Evolutionary conservation across 2,113 vertebrate species (phyloP).

Genomic region (Prietella phreatophila): DNA sequence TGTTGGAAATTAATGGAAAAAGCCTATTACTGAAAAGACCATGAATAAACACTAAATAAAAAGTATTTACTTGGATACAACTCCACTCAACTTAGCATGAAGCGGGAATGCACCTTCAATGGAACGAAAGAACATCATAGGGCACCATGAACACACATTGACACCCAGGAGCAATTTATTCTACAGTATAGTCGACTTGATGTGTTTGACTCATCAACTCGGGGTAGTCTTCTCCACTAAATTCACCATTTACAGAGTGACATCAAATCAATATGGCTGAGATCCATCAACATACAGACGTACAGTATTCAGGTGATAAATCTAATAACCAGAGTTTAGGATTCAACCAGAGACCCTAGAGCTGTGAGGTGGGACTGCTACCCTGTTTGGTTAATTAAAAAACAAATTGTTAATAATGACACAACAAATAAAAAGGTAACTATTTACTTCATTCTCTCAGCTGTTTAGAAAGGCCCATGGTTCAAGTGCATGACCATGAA

Average conservation of each 20-base stretch:
- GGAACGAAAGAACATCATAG: too few relatives aligned
- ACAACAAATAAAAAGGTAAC: neutral
- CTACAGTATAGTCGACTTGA: too few relatives aligned
- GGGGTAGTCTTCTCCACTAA: neutral
- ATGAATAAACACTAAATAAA: neutral
- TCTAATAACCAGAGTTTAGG: neutral
- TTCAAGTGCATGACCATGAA: neutral
- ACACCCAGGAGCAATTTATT: neutral
- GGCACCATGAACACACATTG: too few relatives aligned
- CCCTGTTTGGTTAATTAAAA: neutral
- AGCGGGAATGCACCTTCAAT: neutral
- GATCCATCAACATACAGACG: too few relatives aligned
- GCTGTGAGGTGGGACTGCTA: neutral
- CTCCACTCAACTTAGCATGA: neutral
- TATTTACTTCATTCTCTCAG: neutral
- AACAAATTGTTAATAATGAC: neutral
- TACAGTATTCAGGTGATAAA: neutral
- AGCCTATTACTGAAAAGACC: neutral
- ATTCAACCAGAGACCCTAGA: neutral
- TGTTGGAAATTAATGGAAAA: too few relatives aligned
- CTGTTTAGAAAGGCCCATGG: neutral
- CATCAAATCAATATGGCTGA: neutral
- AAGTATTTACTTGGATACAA: neutral
- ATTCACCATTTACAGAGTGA: neutral
- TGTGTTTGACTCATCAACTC: neutral